These are phyloP conservation scores for Drosophila mulleri DNA, from an alignment of 2,888 invertebrate genomes.

Conservation along the genomic window DNA sequence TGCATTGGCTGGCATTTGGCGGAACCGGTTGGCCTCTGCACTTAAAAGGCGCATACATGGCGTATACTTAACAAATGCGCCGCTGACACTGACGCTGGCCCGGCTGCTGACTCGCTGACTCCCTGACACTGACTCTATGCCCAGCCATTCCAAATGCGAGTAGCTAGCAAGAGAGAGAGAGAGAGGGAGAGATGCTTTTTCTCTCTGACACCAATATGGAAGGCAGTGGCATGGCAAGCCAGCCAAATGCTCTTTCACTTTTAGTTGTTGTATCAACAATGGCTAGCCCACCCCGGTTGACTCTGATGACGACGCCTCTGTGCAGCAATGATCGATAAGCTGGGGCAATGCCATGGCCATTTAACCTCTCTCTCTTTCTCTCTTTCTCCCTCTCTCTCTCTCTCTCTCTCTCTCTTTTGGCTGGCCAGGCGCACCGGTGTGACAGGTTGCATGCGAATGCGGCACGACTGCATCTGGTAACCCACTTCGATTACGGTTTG, in stretches of 20 bases:
- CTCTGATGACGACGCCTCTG: constrained; percentile 54
- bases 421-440: constrained; percentile 58
- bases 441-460: constrained; percentile 78
- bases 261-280: constrained; percentile 39
- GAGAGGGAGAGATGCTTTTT: background rate
- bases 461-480: constrained; percentile 79
- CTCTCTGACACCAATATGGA: constrained; percentile 64
- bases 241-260: constrained; percentile 63
- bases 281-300: constrained; percentile 24
- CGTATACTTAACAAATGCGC: constrained; percentile 77
- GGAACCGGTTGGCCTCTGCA: constrained; percentile 66
- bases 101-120: constrained; percentile 22
- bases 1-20: constrained; percentile 32
- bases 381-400: background rate
- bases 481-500: constrained; percentile 74
- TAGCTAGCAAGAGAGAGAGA: constrained; percentile 31
- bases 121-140: constrained; percentile 26
- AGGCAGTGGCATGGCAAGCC: constrained; percentile 17
- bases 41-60: constrained; percentile 72
- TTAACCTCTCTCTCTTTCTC: constrained; percentile 30
- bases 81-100: constrained; percentile 70
- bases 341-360: constrained; percentile 73
- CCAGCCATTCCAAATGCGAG: constrained; percentile 15
- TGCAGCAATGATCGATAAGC: constrained; percentile 67
- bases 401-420: too few species aligned